phyloP scores from a whole-genome alignment of 2,888 invertebrate species.

The Nephrotoma flavescens region DNA sequence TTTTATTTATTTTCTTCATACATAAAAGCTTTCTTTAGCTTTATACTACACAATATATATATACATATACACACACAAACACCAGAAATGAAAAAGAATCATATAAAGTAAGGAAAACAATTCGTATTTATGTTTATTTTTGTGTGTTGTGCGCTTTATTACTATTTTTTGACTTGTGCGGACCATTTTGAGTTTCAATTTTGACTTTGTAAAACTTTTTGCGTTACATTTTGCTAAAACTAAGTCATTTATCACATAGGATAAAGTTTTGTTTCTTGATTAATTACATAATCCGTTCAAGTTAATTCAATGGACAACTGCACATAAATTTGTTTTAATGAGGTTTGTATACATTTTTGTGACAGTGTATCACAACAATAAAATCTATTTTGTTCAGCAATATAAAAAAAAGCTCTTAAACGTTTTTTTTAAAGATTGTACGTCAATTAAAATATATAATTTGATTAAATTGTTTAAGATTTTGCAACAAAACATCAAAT shows the following conservation, averaged over 20 bases:
- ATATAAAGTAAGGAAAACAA: background rate
- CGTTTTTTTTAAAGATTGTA: background rate
- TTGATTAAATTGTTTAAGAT: background rate
- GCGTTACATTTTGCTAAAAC: background rate
- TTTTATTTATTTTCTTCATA: background rate
- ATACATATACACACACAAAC: too few species aligned
- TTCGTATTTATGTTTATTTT: background rate
- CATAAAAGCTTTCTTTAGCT: background rate
- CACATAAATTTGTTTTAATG: background rate
- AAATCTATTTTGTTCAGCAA: background rate
- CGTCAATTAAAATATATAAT: background rate
- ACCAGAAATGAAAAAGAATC: background rate
- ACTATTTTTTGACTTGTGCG: background rate
- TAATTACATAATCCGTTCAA: background rate
- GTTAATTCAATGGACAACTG: background rate
- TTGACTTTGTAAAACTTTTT: background rate
- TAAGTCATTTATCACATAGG: background rate
- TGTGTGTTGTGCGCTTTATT: background rate
- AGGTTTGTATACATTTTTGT: background rate
- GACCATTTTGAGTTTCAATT: background rate
- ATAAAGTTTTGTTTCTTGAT: background rate
- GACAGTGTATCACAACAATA: background rate
- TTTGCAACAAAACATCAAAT: background rate
- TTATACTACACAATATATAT: background rate
- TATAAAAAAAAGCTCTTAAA: background rate